A percentile compares a stretch with the other conserved stretches of the same genome.
Conservation (phyloP, 2,797 vertebrate species). For the Mionectes olivaceus region DNA sequence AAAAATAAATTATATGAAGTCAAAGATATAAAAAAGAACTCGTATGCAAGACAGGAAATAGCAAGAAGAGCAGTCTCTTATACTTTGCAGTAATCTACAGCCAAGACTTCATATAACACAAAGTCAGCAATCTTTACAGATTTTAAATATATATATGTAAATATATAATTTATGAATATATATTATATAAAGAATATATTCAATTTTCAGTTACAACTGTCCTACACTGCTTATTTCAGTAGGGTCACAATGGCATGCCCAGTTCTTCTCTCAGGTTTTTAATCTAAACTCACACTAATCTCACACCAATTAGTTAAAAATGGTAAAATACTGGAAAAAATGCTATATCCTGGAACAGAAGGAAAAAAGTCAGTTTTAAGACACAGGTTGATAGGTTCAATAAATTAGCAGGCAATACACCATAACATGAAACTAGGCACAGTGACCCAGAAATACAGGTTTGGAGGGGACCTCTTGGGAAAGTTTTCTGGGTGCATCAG, state of each 20-base stretch:
- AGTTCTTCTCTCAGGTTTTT: neutral
- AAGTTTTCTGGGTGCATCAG: neutral
- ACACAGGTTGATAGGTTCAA: neutral
- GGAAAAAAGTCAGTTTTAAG: neutral
- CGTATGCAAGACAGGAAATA: neutral
- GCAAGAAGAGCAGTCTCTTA: neutral
- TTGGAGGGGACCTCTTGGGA: neutral
- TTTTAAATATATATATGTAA: neutral
- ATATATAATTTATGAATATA: neutral
- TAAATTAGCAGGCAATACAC: neutral
- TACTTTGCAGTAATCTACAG: neutral
- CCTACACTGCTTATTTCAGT: neutral
- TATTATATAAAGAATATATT: neutral
- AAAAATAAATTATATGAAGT: neutral
- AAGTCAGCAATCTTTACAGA: neutral
- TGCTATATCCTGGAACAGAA: neutral
- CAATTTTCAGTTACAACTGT: neutral
- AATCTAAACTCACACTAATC: neutral
- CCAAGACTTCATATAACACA: neutral
- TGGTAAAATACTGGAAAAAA: neutral
- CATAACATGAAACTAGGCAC: neutral
- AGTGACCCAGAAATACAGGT: neutral
- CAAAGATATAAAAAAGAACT: neutral
- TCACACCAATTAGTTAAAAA: neutral
- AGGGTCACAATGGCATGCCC: neutral